Evolutionary conservation across 2,797 vertebrate species (phyloP).

Genomic region (Halcyon leucocephala): DNA sequence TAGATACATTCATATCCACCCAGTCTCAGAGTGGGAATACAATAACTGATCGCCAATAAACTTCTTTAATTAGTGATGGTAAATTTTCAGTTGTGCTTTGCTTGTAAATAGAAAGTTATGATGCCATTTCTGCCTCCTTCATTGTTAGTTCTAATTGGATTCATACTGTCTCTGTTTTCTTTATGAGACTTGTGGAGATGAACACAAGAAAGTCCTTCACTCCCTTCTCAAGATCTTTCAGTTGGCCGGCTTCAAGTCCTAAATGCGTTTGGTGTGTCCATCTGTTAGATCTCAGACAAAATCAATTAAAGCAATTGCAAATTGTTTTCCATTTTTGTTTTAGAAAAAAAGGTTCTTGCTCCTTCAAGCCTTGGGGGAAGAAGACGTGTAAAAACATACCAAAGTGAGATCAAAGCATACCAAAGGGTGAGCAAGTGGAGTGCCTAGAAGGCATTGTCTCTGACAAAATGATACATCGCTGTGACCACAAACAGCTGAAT

Average conservation of each 20-base stretch:
- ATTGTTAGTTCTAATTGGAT: neutral
- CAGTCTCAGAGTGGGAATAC: neutral
- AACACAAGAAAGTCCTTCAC: neutral
- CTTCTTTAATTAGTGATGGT: neutral
- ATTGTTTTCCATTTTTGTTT: constrained; percentile 14
- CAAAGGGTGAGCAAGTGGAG: neutral
- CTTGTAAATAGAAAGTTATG: neutral
- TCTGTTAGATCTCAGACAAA: neutral
- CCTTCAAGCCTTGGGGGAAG: neutral
- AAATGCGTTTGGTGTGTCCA: neutral
- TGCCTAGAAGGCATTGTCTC: neutral
- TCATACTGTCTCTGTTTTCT: neutral
- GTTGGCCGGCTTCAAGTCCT: neutral
- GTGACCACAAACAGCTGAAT: neutral
- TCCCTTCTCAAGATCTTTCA: neutral
- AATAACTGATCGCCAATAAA: neutral
- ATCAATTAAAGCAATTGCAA: neutral
- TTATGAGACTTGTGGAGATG: neutral
- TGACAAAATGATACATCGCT: neutral
- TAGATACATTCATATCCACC: neutral
- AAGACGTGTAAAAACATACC: neutral
- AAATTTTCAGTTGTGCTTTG: neutral
- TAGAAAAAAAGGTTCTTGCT: neutral
- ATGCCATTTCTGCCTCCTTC: neutral
- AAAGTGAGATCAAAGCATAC: constrained; percentile 1